phyloP scores from a whole-genome alignment of 2,113 vertebrate genomes.

The Phalacrocorax pelagicus region DNA sequence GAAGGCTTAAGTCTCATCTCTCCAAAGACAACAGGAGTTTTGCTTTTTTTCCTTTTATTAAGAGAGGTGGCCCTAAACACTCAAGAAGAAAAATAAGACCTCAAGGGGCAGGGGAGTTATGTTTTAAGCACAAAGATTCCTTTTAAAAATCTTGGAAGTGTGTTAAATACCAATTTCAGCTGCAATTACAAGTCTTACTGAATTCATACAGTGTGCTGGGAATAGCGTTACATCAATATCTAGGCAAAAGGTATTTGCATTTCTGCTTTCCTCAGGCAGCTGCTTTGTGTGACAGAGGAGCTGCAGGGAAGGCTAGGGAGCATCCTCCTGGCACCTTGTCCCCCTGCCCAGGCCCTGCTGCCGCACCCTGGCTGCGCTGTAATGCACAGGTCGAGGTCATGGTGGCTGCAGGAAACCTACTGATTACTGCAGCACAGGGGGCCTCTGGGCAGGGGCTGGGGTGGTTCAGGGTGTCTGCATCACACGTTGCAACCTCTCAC shows the following conservation, averaged over 20 bases:
- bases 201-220: neutral
- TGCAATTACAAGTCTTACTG: neutral
- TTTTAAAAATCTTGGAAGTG: neutral
- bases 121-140: neutral
- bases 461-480: neutral
- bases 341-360: neutral
- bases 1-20: neutral
- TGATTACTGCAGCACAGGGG: neutral
- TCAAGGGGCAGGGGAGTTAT: neutral
- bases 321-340: neutral
- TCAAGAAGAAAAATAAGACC: neutral
- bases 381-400: neutral
- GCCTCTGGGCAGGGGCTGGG: neutral
- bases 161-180: neutral
- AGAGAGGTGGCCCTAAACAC: neutral
- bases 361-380: neutral
- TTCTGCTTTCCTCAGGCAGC: neutral
- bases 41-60: neutral
- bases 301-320: neutral
- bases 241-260: neutral
- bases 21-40: neutral
- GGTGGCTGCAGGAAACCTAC: neutral
- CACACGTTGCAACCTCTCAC: fast-evolving
- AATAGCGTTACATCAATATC: neutral
- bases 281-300: neutral